Evolutionary conservation across 2,113 vertebrate genomes (phyloP).

Genomic region (Phrynosoma blainvillii): DNA sequence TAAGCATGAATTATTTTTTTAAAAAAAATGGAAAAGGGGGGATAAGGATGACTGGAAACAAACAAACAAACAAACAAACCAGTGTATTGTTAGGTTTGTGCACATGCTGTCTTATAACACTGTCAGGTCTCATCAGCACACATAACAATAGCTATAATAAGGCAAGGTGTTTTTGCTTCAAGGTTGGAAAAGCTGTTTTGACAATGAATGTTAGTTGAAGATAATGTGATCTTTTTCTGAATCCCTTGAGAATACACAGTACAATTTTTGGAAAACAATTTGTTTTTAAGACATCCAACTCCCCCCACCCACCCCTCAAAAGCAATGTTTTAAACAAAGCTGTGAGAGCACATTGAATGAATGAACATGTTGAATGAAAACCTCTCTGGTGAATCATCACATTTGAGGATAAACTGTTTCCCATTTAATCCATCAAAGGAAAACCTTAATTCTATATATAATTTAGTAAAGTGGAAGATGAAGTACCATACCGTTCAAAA

Average conservation of each 20-base stretch:
- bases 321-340: conserved; percentile 3
- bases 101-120: neutral
- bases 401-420: neutral
- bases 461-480: neutral
- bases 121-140: neutral
- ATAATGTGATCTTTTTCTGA: neutral
- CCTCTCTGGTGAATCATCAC: neutral
- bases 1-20: neutral
- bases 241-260: conserved; percentile 6
- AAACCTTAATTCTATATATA: conserved; percentile 13
- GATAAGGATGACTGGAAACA: neutral
- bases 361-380: neutral
- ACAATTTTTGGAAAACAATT: conserved; percentile 27
- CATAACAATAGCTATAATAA: neutral
- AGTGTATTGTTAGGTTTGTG: neutral
- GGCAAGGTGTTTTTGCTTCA: neutral
- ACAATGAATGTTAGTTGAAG: conserved; percentile 2
- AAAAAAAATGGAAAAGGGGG: neutral
- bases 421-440: neutral
- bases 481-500: neutral
- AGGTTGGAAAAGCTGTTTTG: neutral
- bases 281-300: conserved; percentile 12
- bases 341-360: neutral
- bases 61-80: neutral
- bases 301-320: neutral